These are phyloP conservation scores for Rutpela maculata DNA, from an alignment of 2,888 invertebrate genomes.

Conservation along the genomic window DNA sequence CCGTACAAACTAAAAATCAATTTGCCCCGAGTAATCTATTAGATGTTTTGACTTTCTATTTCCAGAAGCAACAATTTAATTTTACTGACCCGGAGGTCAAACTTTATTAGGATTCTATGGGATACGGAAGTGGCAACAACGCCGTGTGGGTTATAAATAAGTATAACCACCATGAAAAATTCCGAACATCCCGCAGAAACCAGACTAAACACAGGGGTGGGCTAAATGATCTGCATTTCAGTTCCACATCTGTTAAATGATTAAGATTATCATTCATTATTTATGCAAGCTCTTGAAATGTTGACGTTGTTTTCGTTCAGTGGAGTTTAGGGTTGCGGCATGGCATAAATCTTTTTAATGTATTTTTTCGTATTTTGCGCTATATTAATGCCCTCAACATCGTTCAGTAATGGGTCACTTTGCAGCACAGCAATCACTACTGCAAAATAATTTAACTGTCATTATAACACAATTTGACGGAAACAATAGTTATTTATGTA, in stretches of 20 bases:
- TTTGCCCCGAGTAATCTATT: constrained; percentile 7
- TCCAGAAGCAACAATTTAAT: constrained; percentile 2
- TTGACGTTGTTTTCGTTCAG: constrained; percentile 38
- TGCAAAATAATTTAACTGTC: too few species aligned
- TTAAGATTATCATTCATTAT: constrained; percentile 54
- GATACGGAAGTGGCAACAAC: constrained; percentile 34
- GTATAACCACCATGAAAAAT: constrained; percentile 42
- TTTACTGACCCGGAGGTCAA: constrained; percentile 7
- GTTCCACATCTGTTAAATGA: constrained; percentile 56
- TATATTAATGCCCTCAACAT: too few species aligned
- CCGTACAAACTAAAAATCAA: constrained; percentile 16
- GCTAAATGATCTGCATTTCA: constrained; percentile 46
- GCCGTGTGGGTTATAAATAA: constrained; percentile 32
- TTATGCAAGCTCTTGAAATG: constrained; percentile 43
- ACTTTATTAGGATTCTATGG: constrained; percentile 22
- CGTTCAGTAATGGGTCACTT: too few species aligned
- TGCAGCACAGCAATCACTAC: too few species aligned
- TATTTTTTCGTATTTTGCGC: too few species aligned
- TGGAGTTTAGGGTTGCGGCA: constrained; percentile 31
- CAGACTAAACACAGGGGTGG: constrained; percentile 53
- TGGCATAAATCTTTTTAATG: constrained; percentile 38
- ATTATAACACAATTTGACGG: too few species aligned
- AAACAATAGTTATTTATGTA: too few species aligned
- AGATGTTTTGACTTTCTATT: constrained; percentile 18
- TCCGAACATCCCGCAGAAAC: constrained; percentile 44